Evolutionary conservation across 2,797 vertebrate species (phyloP), one percentile per base, ranked within the genome.

Genomic region (Rousettus madagascariensis): DNA sequence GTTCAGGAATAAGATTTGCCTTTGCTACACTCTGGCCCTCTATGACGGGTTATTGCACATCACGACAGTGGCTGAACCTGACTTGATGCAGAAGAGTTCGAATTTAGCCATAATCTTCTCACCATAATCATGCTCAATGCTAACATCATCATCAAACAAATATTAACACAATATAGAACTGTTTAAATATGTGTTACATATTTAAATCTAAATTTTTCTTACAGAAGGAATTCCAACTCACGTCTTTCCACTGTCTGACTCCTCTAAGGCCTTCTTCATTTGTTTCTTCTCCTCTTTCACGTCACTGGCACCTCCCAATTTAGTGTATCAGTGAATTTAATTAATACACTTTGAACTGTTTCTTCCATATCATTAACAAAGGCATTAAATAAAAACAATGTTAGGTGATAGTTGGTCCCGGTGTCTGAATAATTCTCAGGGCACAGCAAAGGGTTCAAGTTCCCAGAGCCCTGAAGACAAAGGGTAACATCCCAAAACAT

Each of bases 361-460:
- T 24, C 85, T 96, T 97, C 93, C 77, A 96, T 51, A 94, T 96
- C 90, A 94, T 97, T 96, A 97, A 93, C 94, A 96, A 95, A 96
- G 55, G 66, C 57, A 93, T 95, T 90, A 96, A 89, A 96, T 93
- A 95, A 95, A 96, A 95, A 74, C 53, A 87, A 16, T 49, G 49
- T 49, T 49, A 49, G 49, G 15, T 49, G 49, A 49, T 49, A 49
- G 49, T 49, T 15, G 5, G 15, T 49, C 49, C 49, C 15, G 4
- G 49, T 49, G 15, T 49, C 49, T 49, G 15, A 49, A 49, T 49
- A 49, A 49, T 49, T 49, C 49, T 49, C 49, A 49, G 49, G 49
- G 49, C 4, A 15, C 49, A 17, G 49, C 49, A 49, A 49, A 49
- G 49, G 15, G 49, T 16, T 49, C 49, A 49, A 49, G 49, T 49